phyloP scores from a whole-genome alignment of 2,797 vertebrate genomes.

The Enteromius trimaculatus region DNA sequence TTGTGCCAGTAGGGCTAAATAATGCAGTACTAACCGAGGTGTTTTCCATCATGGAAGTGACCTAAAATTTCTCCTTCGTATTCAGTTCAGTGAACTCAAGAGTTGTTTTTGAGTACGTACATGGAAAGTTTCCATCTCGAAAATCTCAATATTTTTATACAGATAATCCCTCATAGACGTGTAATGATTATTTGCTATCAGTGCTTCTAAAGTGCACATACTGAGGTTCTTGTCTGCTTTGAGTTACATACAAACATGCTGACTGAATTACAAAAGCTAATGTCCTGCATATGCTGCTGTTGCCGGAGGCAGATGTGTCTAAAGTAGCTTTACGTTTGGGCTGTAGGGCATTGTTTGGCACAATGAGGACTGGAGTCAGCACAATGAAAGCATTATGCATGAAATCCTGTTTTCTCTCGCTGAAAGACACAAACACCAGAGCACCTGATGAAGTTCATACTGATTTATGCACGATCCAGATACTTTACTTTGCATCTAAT shows the following conservation, averaged over 20 bases:
- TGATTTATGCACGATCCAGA: neutral
- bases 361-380: slow-evolving; percentile 6
- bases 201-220: slow-evolving; percentile 14
- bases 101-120: neutral
- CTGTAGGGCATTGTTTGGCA: slow-evolving; percentile 21
- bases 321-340: slow-evolving; percentile 31
- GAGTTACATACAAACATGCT: slow-evolving; percentile 33
- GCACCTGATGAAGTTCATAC: slow-evolving; percentile 22
- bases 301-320: slow-evolving; percentile 28
- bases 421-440: slow-evolving; percentile 14
- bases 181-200: neutral
- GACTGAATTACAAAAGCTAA: slow-evolving; percentile 43
- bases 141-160: neutral
- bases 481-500: slow-evolving; percentile 23
- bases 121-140: neutral
- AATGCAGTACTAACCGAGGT: slow-evolving; percentile 45
- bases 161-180: neutral
- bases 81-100: slow-evolving; percentile 16
- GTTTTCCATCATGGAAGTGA: slow-evolving; percentile 33
- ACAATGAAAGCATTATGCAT: slow-evolving; percentile 32
- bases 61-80: slow-evolving; percentile 34
- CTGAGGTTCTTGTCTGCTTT: slow-evolving; percentile 12
- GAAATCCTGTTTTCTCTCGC: slow-evolving; percentile 18
- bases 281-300: slow-evolving; percentile 40
- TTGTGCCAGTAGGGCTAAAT: slow-evolving; percentile 55